These are phyloP conservation scores for Pelecanoides urinatrix DNA, from an alignment of 2,113 vertebrate species.

Conservation along the genomic window DNA sequence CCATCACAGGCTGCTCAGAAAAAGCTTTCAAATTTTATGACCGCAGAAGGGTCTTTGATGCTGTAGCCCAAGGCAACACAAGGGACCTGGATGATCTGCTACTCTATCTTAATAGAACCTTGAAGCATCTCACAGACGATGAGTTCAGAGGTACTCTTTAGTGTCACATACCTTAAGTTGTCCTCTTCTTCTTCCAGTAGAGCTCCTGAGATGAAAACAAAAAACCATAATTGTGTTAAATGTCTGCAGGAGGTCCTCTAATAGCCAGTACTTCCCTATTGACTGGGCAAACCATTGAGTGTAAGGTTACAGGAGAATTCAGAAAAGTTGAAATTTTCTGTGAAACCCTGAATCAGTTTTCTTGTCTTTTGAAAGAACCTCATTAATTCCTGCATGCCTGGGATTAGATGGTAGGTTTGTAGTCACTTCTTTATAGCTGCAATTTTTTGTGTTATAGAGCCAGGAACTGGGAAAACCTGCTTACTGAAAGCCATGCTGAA, in stretches of 20 bases:
- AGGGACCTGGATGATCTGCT: conserved; percentile 80
- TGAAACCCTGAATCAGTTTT: background rate
- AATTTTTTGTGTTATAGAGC: conserved; percentile 72
- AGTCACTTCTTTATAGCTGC: background rate
- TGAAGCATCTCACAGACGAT: conserved; percentile 84
- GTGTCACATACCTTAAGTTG: background rate
- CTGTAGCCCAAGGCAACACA: conserved; percentile 81
- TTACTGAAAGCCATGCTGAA: conserved; percentile 94
- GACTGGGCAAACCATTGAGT: background rate
- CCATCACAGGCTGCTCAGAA: conserved; percentile 44
- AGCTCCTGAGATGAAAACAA: background rate
- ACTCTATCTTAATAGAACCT: conserved; percentile 77
- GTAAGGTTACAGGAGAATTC: background rate
- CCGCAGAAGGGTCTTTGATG: conserved; percentile 82
- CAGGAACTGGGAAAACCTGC: conserved; percentile 87
- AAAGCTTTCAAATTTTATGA: conserved; percentile 72
- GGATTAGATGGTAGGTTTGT: background rate
- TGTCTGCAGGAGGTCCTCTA: background rate
- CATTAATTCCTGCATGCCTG: background rate
- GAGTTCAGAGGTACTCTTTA: conserved; percentile 84
- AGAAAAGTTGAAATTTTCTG: background rate
- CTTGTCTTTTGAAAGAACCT: background rate
- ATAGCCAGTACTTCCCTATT: background rate
- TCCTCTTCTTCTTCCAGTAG: background rate
- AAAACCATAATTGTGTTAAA: background rate